Evolutionary conservation across 2,888 invertebrate genomes (phyloP).

Genomic region (Cryptocephalus moraei): DNA sequence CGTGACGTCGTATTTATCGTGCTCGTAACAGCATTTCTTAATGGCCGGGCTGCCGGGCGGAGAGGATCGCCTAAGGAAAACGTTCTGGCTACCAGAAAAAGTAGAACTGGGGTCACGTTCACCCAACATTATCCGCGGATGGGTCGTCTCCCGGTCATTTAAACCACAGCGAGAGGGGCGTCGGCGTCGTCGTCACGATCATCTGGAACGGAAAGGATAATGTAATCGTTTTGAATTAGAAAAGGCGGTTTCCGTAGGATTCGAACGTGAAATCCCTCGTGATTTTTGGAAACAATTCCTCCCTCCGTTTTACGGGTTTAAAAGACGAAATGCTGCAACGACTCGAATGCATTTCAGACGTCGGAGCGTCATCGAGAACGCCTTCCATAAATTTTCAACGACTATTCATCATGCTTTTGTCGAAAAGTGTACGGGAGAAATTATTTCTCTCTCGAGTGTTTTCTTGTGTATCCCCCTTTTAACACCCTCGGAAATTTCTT

Average conservation of each 20-base stretch:
- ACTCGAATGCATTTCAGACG: too few species aligned
- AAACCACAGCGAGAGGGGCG: too few species aligned
- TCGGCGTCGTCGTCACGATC: too few species aligned
- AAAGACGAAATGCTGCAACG: too few species aligned
- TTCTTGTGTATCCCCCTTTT: background rate
- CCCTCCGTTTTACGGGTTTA: too few species aligned
- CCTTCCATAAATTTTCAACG: slow-evolving; percentile 1
- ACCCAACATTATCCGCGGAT: background rate
- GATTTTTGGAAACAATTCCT: too few species aligned
- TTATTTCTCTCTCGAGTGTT: slow-evolving; percentile 1
- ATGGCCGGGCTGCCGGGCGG: slow-evolving; percentile 35
- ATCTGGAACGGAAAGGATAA: too few species aligned
- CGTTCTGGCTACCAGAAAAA: slow-evolving; percentile 6
- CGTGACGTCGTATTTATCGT: slow-evolving; percentile 19
- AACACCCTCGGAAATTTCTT: background rate
- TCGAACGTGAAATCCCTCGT: too few species aligned
- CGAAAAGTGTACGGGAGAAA: background rate
- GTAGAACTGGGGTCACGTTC: background rate
- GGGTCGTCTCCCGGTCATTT: too few species aligned
- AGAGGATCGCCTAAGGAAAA: slow-evolving; percentile 29
- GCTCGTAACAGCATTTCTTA: slow-evolving; percentile 34
- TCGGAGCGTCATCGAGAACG: background rate
- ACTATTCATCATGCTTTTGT: slow-evolving; percentile 1
- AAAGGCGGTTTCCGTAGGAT: too few species aligned
- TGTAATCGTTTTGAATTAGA: too few species aligned